phyloP scores from a whole-genome alignment of 1,140 invertebrate genomes.

The Nasonia giraulti region DNA sequence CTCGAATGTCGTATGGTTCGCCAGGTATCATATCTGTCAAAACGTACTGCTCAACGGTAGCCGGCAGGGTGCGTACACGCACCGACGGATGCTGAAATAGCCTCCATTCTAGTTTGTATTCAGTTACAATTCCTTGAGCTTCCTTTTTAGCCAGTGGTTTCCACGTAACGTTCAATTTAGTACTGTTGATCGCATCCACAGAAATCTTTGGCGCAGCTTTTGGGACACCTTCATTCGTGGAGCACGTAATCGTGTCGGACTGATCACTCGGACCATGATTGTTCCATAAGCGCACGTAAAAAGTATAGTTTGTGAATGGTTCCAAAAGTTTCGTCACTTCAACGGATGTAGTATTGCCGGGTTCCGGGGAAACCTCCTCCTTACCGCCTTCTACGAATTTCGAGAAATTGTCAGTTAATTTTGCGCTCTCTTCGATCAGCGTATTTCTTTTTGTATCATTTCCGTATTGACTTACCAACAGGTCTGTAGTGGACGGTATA shows the following conservation, averaged over 20 bases:
- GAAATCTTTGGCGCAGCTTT: conserved; percentile 76
- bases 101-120: conserved; percentile 80
- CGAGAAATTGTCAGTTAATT: background rate
- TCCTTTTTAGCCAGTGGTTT: conserved; percentile 74
- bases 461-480: conserved; percentile 70
- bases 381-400: conserved; percentile 73
- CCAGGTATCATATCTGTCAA: conserved; percentile 76
- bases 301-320: conserved; percentile 81
- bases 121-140: conserved; percentile 76
- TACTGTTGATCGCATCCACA: conserved; percentile 73
- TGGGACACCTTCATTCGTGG: conserved; percentile 78
- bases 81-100: conserved; percentile 72
- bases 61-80: conserved; percentile 70
- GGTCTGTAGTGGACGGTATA: conserved; percentile 80
- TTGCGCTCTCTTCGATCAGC: background rate
- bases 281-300: conserved; percentile 80
- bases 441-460: background rate
- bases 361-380: conserved; percentile 73
- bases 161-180: conserved; percentile 78
- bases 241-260: conserved; percentile 77
- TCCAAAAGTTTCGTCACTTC: conserved; percentile 75
- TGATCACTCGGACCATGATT: conserved; percentile 78
- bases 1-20: conserved; percentile 76
- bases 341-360: conserved; percentile 74
- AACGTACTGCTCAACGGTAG: conserved; percentile 69